phyloP scores from a whole-genome alignment of 2,797 vertebrate genomes.

The Mallotus villosus region DNA sequence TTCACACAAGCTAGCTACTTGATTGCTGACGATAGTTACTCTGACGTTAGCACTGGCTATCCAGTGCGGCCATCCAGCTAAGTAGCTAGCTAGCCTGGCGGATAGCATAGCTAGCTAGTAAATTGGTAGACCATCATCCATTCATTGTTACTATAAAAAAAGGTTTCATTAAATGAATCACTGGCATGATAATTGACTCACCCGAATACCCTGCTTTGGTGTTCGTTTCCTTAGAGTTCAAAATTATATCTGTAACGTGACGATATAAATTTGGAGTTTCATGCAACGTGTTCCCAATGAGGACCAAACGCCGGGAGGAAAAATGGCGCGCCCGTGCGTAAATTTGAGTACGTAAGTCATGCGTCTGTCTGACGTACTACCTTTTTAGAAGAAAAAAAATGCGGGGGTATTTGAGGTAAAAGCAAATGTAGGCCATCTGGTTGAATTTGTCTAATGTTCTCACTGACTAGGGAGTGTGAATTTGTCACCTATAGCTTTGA shows the following conservation, averaged over 20 bases:
- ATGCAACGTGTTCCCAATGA: constrained; percentile 35
- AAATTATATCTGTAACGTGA: background rate
- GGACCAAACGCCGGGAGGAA: constrained; percentile 25
- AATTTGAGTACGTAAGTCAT: background rate
- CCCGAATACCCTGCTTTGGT: background rate
- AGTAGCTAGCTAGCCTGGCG: background rate
- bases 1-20: too few species aligned
- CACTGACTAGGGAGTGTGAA: too few species aligned
- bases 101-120: background rate
- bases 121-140: background rate
- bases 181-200: constrained; percentile 16
- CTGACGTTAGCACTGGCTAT: background rate
- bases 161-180: background rate
- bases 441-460: background rate
- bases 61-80: background rate
- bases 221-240: background rate
- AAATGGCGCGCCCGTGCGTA: constrained; percentile 32
- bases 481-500: background rate
- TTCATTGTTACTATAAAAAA: background rate
- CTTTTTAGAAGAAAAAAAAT: background rate
- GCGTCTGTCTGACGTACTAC: background rate
- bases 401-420: constrained; percentile 9
- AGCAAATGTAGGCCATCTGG: background rate
- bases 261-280: background rate
- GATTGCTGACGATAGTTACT: background rate